A percentile compares a stretch with the other conserved stretches of the same genome.
These are phyloP conservation scores for Ochotona princeps DNA, from an alignment of 2,113 vertebrate genomes.

Conservation along the genomic window DNA sequence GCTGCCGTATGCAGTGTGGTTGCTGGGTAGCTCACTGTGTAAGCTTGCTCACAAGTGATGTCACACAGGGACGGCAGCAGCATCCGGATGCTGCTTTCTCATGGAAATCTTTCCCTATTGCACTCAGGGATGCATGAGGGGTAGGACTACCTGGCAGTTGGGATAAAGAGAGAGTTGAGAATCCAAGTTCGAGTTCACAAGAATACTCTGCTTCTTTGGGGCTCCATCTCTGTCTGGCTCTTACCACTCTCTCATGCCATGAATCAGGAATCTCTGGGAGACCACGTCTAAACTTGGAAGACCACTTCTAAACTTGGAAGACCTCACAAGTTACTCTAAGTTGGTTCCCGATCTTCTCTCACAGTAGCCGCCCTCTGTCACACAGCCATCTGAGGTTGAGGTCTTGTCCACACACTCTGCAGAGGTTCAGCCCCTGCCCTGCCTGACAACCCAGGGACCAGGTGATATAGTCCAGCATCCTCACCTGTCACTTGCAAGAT, in stretches of 20 bases:
- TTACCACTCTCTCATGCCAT: background rate
- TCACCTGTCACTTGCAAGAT: background rate
- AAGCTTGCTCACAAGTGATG: background rate
- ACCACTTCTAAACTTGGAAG: background rate
- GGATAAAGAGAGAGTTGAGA: rapidly evolving
- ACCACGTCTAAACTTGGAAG: background rate
- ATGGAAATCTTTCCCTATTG: background rate
- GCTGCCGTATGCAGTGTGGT: rapidly evolving
- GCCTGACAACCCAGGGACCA: background rate
- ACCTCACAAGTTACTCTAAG: background rate
- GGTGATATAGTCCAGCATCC: background rate
- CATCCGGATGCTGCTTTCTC: background rate
- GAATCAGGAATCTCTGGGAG: background rate
- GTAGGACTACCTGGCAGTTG: background rate
- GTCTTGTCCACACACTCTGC: background rate
- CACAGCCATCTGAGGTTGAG: background rate
- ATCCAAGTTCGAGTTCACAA: rapidly evolving
- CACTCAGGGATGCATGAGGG: background rate
- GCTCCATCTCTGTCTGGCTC: background rate
- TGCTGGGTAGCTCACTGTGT: rapidly evolving
- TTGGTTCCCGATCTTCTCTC: background rate
- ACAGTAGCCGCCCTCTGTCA: background rate
- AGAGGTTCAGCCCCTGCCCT: rapidly evolving
- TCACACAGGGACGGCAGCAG: background rate
- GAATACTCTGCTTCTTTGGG: background rate